A percentile compares a stretch with the other conserved stretches of the same genome.
These are phyloP conservation scores for Falco cherrug DNA, from an alignment of 2,797 vertebrate species.

Conservation along the genomic window DNA sequence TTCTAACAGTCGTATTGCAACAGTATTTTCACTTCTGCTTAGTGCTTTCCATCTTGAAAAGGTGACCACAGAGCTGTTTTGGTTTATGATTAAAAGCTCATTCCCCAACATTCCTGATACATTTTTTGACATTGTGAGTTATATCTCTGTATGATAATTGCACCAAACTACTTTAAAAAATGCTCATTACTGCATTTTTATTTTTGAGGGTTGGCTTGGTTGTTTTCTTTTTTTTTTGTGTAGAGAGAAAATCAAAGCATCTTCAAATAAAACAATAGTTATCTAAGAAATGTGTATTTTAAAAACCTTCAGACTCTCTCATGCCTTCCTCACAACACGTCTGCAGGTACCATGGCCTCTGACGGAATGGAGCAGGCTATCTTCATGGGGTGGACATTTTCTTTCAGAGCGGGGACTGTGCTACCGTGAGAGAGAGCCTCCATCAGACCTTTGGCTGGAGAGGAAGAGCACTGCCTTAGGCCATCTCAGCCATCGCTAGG, in stretches of 20 bases:
- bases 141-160: not conserved
- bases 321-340: not conserved
- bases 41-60: not conserved
- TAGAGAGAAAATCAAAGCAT: not conserved
- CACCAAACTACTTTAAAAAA: not conserved
- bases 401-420: not conserved
- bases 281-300: not conserved
- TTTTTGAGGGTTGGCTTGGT: not conserved
- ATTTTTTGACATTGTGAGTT: not conserved
- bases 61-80: not conserved
- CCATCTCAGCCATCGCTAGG: not conserved
- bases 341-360: accelerated
- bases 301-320: not conserved
- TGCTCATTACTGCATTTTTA: not conserved
- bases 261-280: not conserved
- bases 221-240: not conserved
- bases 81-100: not conserved
- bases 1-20: not conserved
- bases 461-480: not conserved
- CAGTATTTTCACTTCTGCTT: constrained; percentile 27
- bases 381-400: not conserved
- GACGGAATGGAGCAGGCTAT: not conserved
- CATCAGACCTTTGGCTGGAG: not conserved
- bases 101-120: not conserved
- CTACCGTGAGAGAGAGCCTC: not conserved